These are phyloP conservation scores for Leucophenga varia DNA, from an alignment of 1,140 invertebrate genomes.

Conservation along the genomic window DNA sequence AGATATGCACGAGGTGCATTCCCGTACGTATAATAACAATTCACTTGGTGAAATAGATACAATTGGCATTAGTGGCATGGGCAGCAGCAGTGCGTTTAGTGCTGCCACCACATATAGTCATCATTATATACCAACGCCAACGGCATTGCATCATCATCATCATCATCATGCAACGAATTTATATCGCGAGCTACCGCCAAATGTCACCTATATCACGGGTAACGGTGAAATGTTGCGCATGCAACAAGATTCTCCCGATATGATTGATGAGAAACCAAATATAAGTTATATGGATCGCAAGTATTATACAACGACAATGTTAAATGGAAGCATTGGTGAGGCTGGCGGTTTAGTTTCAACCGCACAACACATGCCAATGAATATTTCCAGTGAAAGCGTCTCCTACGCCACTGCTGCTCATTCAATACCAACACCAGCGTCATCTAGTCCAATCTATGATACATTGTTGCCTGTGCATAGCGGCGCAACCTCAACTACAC, in stretches of 20 bases:
- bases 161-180: slow-evolving; percentile 19
- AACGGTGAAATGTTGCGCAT: slow-evolving; percentile 14
- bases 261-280: slow-evolving; percentile 46
- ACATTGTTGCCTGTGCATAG: slow-evolving; percentile 26
- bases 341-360: not conserved
- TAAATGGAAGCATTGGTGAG: slow-evolving; percentile 16
- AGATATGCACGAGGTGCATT: slow-evolving; percentile 36
- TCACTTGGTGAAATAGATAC: no score
- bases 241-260: slow-evolving; percentile 38
- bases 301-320: slow-evolving; percentile 36
- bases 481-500: not conserved
- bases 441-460: slow-evolving; percentile 42
- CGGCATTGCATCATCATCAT: slow-evolving; percentile 16
- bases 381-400: not conserved
- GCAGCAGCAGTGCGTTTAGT: not conserved
- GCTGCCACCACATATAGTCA: not conserved
- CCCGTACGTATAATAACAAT: slow-evolving; percentile 11
- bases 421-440: slow-evolving; percentile 33
- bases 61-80: slow-evolving; percentile 26
- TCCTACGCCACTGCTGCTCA: slow-evolving; percentile 26
- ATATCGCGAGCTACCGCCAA: slow-evolving; percentile 28
- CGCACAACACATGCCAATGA: no score
- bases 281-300: slow-evolving; percentile 45
- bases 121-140: no score
- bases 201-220: slow-evolving; percentile 11